Evolutionary conservation across 2,797 vertebrate genomes (phyloP).

Genomic region (Urosaurus nigricauda): DNA sequence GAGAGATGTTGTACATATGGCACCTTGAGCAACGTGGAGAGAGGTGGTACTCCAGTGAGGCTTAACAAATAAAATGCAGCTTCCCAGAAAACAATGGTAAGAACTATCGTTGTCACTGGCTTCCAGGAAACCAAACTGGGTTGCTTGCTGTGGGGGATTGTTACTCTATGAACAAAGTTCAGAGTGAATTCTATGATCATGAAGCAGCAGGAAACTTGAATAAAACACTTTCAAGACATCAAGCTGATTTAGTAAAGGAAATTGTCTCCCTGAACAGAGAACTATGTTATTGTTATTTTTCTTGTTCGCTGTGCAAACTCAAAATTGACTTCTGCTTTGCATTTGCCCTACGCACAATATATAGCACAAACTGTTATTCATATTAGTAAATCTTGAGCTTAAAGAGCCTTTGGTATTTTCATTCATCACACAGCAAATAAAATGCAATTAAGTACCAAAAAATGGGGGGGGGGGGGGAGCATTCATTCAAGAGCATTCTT

Average conservation of each 20-base stretch:
- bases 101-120: background rate
- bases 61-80: too few species aligned
- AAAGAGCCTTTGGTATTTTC: background rate
- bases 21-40: too few species aligned
- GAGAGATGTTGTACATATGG: too few species aligned
- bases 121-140: background rate
- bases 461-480: too few species aligned
- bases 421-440: background rate
- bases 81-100: background rate
- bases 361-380: background rate
- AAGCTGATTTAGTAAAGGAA: background rate
- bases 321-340: background rate
- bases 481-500: too few species aligned
- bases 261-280: constrained; percentile 8
- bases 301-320: too few species aligned
- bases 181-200: background rate
- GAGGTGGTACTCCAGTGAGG: too few species aligned
- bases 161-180: background rate
- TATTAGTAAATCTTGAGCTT: background rate
- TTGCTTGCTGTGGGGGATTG: background rate
- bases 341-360: too few species aligned
- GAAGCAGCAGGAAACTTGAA: background rate
- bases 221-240: background rate
- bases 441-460: background rate
- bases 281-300: background rate